Percentiles rank a stretch among this genome's conserved stretches.
Evolutionary conservation across 1,140 invertebrate species (phyloP).

Genomic region (Paralvinella palmiformis): DNA sequence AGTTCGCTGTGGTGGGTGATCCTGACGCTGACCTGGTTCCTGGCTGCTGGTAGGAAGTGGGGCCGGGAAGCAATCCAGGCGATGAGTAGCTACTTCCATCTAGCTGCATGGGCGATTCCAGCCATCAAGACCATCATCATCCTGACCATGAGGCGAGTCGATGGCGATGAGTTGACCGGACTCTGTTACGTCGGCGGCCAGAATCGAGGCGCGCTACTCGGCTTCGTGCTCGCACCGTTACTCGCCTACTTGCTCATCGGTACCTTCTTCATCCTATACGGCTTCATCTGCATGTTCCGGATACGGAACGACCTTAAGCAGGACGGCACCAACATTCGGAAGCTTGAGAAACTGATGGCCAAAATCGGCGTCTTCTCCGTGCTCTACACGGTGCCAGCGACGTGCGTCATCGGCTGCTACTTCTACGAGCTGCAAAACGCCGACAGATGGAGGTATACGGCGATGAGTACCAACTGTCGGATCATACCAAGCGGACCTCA

Average conservation of each 20-base stretch:
- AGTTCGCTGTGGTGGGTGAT: constrained; percentile 98
- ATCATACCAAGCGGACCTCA: constrained; percentile 5
- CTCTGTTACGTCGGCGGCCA: constrained; percentile 94
- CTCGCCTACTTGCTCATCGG: constrained; percentile 89
- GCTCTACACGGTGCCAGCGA: constrained; percentile 88
- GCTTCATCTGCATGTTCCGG: constrained; percentile 89
- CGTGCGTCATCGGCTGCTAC: constrained; percentile 85
- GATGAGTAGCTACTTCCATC: constrained; percentile 94
- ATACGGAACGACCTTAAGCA: constrained; percentile 88
- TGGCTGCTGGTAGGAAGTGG: constrained; percentile 96
- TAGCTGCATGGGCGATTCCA: constrained; percentile 92
- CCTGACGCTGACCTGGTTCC: constrained; percentile 93
- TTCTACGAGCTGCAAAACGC: constrained; percentile 72
- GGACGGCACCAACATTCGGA: constrained; percentile 75
- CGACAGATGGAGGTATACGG: constrained; percentile 32
- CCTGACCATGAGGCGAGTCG: constrained; percentile 88
- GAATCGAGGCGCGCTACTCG: constrained; percentile 76
- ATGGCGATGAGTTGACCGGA: constrained; percentile 92
- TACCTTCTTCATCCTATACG: constrained; percentile 84
- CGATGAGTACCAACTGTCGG: constrained; percentile 25
- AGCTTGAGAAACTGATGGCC: constrained; percentile 93
- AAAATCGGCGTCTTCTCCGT: constrained; percentile 92
- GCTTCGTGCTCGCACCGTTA: constrained; percentile 83
- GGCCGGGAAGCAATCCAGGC: constrained; percentile 98
- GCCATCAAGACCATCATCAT: constrained; percentile 84